A percentile compares a stretch with the other conserved stretches of the same genome.
Evolutionary conservation across 2,113 vertebrate genomes (phyloP).

Genomic region (Talpa occidentalis): DNA sequence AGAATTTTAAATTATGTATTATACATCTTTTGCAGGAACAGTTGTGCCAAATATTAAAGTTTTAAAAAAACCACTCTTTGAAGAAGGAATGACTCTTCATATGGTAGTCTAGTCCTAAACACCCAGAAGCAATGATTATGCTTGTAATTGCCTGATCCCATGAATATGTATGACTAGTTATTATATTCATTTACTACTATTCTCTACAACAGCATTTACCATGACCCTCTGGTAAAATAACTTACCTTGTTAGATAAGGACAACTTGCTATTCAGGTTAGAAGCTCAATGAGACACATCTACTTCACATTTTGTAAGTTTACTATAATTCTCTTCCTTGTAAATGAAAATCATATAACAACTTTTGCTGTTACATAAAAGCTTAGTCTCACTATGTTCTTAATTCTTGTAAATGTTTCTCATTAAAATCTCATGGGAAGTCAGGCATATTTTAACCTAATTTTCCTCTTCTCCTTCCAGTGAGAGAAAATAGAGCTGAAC

Average conservation of each 20-base stretch:
- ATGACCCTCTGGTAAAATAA: slow-evolving; percentile 45
- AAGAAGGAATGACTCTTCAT: slow-evolving; percentile 65
- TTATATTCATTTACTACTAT: slow-evolving; percentile 57
- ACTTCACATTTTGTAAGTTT: slow-evolving; percentile 20
- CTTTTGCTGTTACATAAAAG: not conserved
- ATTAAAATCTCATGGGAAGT: slow-evolving; percentile 28
- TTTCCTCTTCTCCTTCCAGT: not conserved
- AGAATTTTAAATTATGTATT: slow-evolving; percentile 58
- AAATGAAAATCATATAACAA: slow-evolving; percentile 12
- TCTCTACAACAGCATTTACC: slow-evolving; percentile 52
- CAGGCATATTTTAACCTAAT: not conserved
- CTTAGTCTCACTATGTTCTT: not conserved
- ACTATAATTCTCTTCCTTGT: not conserved
- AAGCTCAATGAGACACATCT: not conserved
- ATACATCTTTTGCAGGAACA: slow-evolving; percentile 44
- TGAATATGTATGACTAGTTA: slow-evolving; percentile 65
- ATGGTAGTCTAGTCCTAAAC: slow-evolving; percentile 66
- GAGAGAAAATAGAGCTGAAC: slow-evolving; percentile 33
- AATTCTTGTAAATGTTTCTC: slow-evolving; percentile 22
- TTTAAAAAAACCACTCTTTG: slow-evolving; percentile 67
- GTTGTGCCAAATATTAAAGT: slow-evolving; percentile 44
- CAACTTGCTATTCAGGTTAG: slow-evolving; percentile 26
- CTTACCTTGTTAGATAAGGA: slow-evolving; percentile 48
- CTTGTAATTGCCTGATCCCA: slow-evolving; percentile 65
- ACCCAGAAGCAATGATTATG: slow-evolving; percentile 60